Base-by-base conservation (phyloP, 2,113 vertebrate species). In the Embiotoca jacksoni region DNA sequence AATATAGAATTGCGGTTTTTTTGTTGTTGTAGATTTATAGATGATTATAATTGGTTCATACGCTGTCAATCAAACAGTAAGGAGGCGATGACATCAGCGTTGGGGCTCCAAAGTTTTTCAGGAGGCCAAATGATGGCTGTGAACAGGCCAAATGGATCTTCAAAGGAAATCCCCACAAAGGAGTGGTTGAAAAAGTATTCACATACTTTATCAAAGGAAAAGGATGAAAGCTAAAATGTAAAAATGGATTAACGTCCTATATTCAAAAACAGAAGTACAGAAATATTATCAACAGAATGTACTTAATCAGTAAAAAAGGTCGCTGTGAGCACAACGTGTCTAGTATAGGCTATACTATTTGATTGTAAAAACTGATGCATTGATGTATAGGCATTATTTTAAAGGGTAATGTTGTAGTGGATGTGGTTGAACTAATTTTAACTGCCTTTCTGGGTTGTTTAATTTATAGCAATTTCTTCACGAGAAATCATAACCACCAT, bases 51-150 rank as follows among this genome's bases (percentile, higher is more conserved):
- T 79, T 89, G 83, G 71, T 16, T 33, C 2, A 59, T 31, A 37
- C 5, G 0, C 10, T 81, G 70, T 72, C 67, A 64, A 59, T 81
- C 74, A 89, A 68, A 37, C 0, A 49, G 37, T 37, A 23, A 23
- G 15, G 37, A 0, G 10, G 47, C 1, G 8, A 9, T 8, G 50
- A 53, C 67, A 50, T 65, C 16, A 52, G 11, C 32, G 49, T 31
- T 6, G 52, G 30, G 3, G 11, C 39, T 30, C 47, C 2, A 37
- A 41, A 46, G 50, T 64, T 60, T 65, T 56, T 57, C 15, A 39
- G 1, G 8, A 6, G 35, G 3, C 23, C 58, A 60, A 61, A 60
- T 53, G 41, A 50, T 50, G 14, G 4, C 7, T n/a, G 5, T 14
- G 4, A 7, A 23, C 0, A 11, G 15, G 11, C 30, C 32, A 72